Evolutionary conservation across 2,888 invertebrate genomes (phyloP).

Genomic region (Dynastes hyllus): DNA sequence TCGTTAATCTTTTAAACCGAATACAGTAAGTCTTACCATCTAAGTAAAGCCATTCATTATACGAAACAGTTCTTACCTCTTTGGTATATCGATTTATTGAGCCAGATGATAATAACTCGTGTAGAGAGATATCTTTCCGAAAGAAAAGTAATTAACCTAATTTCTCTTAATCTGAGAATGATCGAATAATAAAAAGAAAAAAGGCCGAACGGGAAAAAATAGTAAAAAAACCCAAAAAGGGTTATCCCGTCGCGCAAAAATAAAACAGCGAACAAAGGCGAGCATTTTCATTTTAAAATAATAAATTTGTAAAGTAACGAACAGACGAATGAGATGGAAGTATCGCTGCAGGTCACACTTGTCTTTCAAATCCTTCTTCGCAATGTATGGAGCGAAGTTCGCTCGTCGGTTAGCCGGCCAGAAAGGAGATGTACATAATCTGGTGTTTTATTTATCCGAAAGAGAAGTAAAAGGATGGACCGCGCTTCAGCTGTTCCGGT

Average conservation of each 20-base stretch:
- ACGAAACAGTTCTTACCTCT: too few relatives aligned
- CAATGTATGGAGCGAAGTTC: neutral
- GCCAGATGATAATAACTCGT: neutral
- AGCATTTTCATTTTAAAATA: constrained; percentile 29
- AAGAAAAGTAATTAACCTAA: constrained; percentile 20
- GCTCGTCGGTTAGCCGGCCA: neutral
- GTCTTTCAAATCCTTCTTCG: neutral
- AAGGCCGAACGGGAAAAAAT: neutral
- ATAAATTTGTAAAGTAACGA: constrained; percentile 40
- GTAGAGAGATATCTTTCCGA: neutral
- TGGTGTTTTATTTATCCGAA: constrained; percentile 45
- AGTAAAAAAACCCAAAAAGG: neutral
- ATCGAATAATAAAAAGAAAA: constrained; percentile 10
- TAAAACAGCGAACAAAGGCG: neutral
- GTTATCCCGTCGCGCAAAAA: neutral
- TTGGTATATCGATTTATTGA: neutral
- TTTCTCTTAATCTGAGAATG: constrained; percentile 3
- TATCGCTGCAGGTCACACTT: neutral
- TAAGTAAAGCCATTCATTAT: too few relatives aligned
- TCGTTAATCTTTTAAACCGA: too few relatives aligned
- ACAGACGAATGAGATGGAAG: constrained; percentile 17
- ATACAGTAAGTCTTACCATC: too few relatives aligned
- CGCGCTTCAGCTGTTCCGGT: constrained; percentile 41
- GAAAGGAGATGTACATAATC: neutral
- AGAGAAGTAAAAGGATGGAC: neutral